Evolutionary conservation across 2,113 vertebrate species (phyloP).

Genomic region (Vireo altiloquus): DNA sequence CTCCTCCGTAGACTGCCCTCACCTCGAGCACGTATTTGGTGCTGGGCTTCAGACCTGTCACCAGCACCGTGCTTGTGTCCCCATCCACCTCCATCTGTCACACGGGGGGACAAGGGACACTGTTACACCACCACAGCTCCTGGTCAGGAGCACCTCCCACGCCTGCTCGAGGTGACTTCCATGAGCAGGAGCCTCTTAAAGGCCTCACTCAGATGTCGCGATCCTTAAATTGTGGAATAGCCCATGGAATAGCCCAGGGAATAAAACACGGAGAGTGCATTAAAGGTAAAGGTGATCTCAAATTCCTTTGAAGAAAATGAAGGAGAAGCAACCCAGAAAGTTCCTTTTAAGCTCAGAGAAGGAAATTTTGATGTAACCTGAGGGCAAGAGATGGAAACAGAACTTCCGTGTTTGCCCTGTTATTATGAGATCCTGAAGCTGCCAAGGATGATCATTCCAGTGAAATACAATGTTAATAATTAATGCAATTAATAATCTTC

Average conservation of each 20-base stretch:
- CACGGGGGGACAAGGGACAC: not conserved
- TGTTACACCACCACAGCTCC: not conserved
- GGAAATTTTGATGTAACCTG: not conserved
- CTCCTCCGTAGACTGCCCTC: slow-evolving; percentile 74
- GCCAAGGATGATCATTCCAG: not conserved
- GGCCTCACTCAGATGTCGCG: fast-evolving
- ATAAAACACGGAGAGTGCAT: fast-evolving
- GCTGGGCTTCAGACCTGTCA: slow-evolving; percentile 76
- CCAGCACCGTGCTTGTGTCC: slow-evolving; percentile 68
- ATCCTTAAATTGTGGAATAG: not conserved
- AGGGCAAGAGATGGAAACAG: not conserved
- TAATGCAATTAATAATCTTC: slow-evolving; percentile 39
- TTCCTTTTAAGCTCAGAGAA: not conserved
- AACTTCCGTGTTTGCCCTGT: not conserved
- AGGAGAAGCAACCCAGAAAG: not conserved
- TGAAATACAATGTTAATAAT: slow-evolving; percentile 38
- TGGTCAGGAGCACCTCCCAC: not conserved
- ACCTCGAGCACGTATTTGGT: slow-evolving; percentile 77
- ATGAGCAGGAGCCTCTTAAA: not conserved
- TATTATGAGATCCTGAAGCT: not conserved
- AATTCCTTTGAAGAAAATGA: not conserved
- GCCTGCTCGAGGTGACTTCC: not conserved
- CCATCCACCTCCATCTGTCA: slow-evolving; percentile 78
- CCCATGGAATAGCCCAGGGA: not conserved
- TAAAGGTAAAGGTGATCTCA: not conserved